Evolutionary conservation across 1,140 invertebrate genomes (phyloP), one percentile per base, ranked within the genome.

Genomic region (Aplysia californica): DNA sequence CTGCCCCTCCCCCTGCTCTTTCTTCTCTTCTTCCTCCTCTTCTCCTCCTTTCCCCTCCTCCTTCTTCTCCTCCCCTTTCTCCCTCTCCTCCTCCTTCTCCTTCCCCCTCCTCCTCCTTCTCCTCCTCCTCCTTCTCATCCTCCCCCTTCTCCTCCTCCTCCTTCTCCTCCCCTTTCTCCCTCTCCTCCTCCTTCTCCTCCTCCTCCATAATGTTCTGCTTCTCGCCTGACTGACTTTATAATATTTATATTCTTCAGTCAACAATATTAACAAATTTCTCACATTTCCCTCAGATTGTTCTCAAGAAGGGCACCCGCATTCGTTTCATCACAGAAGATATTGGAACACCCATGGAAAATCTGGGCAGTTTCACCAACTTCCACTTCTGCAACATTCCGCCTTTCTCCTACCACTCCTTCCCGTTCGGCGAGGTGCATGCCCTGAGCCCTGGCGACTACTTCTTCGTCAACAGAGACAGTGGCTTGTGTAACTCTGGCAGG

Each of bases 391-490:
- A 15, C 35, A 64, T 74, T 21, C 58, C 31, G 21, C 61, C 72
- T 29, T 64, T 64, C 44, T 41, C 1, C 36, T 55, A 41, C 65
- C 38, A 41, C 3, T 21, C 0, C 29, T 31, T 50, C 35, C 26
- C 31, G 4, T 39, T 41, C 1, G 6, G 31, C 15, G 20, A 3
- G 20, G 36, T 59, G 23, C 36, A 72, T 31, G 29, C 10, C 56
- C 55, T 72, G 44, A 31, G 41, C 23, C 56, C 70, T 0, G 70
- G 70, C n/a, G 70, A 72, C 4, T 61, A 72, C 35, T 72, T 58
- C 35, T 72, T 72, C 35, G 70, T 61, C 1, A 36, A 55, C n/a
- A 18, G 33, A 0, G 44, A 39, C 56, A 72, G 61, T 35, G 56
- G 31, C 2, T 20, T 58, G 0, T 72, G 70, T 38, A 35, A 58